Evolutionary conservation across 1,140 invertebrate species (phyloP), one percentile per base, ranked within the genome.

Genomic region (Drosophila busckii): DNA sequence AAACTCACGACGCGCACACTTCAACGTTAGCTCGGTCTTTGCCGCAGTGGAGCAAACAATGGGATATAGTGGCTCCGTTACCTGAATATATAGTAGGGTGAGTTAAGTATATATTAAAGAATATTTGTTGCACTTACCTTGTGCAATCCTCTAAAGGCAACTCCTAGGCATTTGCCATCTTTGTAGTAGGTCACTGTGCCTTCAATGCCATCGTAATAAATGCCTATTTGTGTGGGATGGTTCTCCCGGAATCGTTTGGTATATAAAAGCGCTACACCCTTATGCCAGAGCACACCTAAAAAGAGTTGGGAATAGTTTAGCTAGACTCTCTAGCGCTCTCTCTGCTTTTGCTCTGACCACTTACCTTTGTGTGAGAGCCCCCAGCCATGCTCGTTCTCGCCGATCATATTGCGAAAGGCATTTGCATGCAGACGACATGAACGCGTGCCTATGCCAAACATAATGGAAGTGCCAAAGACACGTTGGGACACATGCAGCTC

Each of bases 391-490:
- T 89, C 87, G 70, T 94, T 92, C 84, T 93, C 91, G 4, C 93
- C 93, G 3, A 94, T 84, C 59, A 94, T 84, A 78, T 94, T 93
- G 7, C 91, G 89, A 82, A 94, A 94, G 7, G 90, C 88, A 66
- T 92, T 90, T 0, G 90, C 89, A 61, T 93, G 92, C 0, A 94
- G 87, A 0, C 91, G 85, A 5, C 91, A 91, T 5, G 89, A 86
- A 35, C 88, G 88, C 1, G 93, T 94, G 2, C 91, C 92, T 4
- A 94, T 89, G 17, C 93, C 93, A 59, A 94, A 92, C 93, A 94
- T 94, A 88, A 94, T 93, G 50, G 92, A 93, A 0, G 93, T 94
- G 16, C 93, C 93, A 63, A 93, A 94, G 15, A 94, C 89, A 20
- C 93, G 85, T 61, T 92, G 90, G 0, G 91, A 90, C 0, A 94